Percentiles rank a stretch among this genome's conserved stretches.
phyloP scores from a whole-genome alignment of 2,888 invertebrate genomes.

The Limnephilus marmoratus region DNA sequence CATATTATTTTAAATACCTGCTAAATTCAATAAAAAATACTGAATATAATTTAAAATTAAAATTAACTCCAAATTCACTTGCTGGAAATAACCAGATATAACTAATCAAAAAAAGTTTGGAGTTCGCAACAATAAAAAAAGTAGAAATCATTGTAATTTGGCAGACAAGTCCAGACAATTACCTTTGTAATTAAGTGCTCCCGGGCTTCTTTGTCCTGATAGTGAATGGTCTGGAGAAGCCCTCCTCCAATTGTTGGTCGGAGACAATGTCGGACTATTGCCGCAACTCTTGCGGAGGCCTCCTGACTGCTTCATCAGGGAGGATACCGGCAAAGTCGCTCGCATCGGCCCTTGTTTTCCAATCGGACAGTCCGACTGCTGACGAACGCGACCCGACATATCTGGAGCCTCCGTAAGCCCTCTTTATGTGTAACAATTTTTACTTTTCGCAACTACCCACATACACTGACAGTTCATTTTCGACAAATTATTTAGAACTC shows the following conservation, averaged over 20 bases:
- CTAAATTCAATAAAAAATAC: background rate
- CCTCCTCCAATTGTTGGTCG: conserved; percentile 82
- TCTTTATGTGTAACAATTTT: conserved; percentile 53
- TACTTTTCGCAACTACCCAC: conserved; percentile 52
- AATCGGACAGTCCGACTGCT: conserved; percentile 82
- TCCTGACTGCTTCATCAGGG: conserved; percentile 82
- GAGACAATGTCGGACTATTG: conserved; percentile 82
- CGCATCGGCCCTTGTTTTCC: conserved; percentile 83
- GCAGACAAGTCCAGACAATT: conserved; percentile 62
- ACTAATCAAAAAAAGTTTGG: background rate
- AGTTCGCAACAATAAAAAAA: conserved; percentile 42
- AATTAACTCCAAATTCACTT: background rate
- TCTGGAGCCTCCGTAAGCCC: conserved; percentile 30
- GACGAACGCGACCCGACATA: conserved; percentile 81
- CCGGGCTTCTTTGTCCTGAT: conserved; percentile 85
- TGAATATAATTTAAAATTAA: background rate
- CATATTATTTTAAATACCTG: background rate
- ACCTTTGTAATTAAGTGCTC: conserved; percentile 86
- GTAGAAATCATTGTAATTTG: background rate
- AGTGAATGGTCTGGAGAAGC: conserved; percentile 83
- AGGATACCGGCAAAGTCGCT: conserved; percentile 86
- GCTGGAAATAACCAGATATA: background rate
- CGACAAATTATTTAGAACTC: conserved; percentile 46
- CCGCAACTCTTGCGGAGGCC: conserved; percentile 79
- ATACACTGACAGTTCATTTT: conserved; percentile 56